Base-by-base conservation (phyloP, 2,888 invertebrate genomes). In the Cephus runcator region DNA sequence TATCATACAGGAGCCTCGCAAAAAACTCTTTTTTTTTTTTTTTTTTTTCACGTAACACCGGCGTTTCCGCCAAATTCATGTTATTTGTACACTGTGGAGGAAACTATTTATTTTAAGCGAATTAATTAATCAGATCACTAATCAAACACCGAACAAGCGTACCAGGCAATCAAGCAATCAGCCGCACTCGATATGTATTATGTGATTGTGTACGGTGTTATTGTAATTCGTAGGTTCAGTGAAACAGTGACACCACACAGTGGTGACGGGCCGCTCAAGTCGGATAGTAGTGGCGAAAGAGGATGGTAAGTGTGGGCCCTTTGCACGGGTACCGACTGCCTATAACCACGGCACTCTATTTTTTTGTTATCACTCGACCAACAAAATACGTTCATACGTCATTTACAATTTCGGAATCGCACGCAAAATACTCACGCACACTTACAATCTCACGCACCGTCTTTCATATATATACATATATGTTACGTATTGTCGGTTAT, bases 141-240 rank as follows among this genome's bases (percentile, higher is more conserved):
- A 56, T 23, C 6, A 23, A 23, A 56, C 56, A 56, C 56, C 56
- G 6, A 56, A 15, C 56, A 56, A 56, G 23, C 56, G 56, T 23
- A 56, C 56, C 56, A 56, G 56, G 56, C 56, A 56, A 56, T 56
- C 56, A 56, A 56, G 56, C 56, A 56, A 23, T 23, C 56, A 56
- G 56, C 23, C 56, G 56, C 56, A 56, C 56, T 56, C 56, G 56
- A 56, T 56, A 78, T 84, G 80, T 81, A 79, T 85, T 82, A 83
- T 82, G 82, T 87, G 84, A 86, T 87, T 87, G 86, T 88, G 87
- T 87, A 88, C 84, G 87, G 86, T 85, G 85, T 85, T 88, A 83
- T 88, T 85, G 85, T 89, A 86, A 88, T 90, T 90, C 91, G 89
- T 91, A 92, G 91, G 91, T 92, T 92, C 91, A 91, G 91, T 91